Percentiles rank a stretch among this genome's conserved stretches.
Evolutionary conservation across 2,113 vertebrate genomes (phyloP).

Genomic region (Aptenodytes patagonicus): DNA sequence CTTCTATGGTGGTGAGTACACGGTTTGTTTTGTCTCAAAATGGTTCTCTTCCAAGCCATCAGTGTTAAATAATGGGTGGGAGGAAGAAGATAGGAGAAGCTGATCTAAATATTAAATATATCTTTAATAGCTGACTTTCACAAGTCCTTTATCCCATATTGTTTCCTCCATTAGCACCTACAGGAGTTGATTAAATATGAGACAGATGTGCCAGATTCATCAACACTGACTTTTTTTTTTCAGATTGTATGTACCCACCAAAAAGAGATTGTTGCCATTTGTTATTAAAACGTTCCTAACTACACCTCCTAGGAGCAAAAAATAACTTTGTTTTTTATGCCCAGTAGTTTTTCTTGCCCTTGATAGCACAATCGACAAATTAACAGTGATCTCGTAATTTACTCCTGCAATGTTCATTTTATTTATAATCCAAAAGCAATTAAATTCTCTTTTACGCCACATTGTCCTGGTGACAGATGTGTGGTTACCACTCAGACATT

Average conservation of each 20-base stretch:
- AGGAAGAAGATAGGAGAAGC: not conserved
- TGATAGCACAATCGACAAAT: slow-evolving; percentile 65
- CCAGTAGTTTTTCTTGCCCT: slow-evolving; percentile 69
- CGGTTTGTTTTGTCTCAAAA: not conserved
- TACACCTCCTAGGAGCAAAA: slow-evolving; percentile 39
- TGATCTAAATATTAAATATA: slow-evolving; percentile 24
- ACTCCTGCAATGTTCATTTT: slow-evolving; percentile 70
- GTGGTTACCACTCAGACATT: slow-evolving; percentile 74
- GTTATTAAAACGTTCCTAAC: slow-evolving; percentile 53
- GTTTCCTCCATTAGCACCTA: slow-evolving; percentile 62
- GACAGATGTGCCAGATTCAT: slow-evolving; percentile 59
- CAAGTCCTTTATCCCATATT: slow-evolving; percentile 62
- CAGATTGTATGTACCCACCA: slow-evolving; percentile 34
- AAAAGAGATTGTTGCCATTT: slow-evolving; percentile 65
- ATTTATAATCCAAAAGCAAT: slow-evolving; percentile 78
- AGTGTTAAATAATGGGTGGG: not conserved
- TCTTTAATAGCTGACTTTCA: slow-evolving; percentile 72
- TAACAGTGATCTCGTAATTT: slow-evolving; percentile 70
- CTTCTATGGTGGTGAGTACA: not conserved
- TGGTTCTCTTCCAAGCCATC: not conserved
- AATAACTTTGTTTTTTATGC: slow-evolving; percentile 44
- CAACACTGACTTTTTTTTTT: slow-evolving; percentile 55
- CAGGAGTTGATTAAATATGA: slow-evolving; percentile 67
- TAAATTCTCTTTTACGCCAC: slow-evolving; percentile 76
- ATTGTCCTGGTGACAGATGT: slow-evolving; percentile 75